Percentiles rank a stretch among this genome's conserved stretches.
These are phyloP conservation scores for Catocala fraxini DNA, from an alignment of 2,888 invertebrate species.

Conservation along the genomic window DNA sequence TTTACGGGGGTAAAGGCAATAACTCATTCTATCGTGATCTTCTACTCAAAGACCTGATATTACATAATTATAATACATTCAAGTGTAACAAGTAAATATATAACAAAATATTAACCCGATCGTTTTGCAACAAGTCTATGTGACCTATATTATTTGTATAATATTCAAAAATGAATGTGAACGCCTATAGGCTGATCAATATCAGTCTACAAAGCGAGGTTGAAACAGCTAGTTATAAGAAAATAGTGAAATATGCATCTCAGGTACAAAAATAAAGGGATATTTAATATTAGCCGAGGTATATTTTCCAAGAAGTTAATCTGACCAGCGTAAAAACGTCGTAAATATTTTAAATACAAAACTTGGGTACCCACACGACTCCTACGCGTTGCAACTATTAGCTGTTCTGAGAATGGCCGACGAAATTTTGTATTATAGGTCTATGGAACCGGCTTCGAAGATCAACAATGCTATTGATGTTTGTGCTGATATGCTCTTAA, in stretches of 20 bases:
- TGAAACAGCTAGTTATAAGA: slow-evolving; percentile 30
- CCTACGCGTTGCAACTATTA: slow-evolving; percentile 45
- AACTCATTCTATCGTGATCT: not conserved
- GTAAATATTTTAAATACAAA: slow-evolving; percentile 52
- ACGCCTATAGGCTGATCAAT: slow-evolving; percentile 34
- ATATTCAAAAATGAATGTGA: slow-evolving; percentile 16
- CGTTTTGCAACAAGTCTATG: not conserved
- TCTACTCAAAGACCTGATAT: not conserved
- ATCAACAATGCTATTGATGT: too few relatives aligned
- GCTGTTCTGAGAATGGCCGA: slow-evolving; percentile 43
- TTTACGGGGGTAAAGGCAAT: too few relatives aligned
- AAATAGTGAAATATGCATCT: slow-evolving; percentile 23
- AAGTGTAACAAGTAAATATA: slow-evolving; percentile 34
- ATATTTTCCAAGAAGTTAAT: slow-evolving; percentile 45
- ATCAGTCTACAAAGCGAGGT: slow-evolving; percentile 33
- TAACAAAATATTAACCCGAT: slow-evolving; percentile 10
- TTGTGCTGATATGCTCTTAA: too few relatives aligned
- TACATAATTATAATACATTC: slow-evolving; percentile 8
- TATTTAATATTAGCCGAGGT: slow-evolving; percentile 37
- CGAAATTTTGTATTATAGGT: slow-evolving; percentile 39
- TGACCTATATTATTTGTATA: slow-evolving; percentile 18
- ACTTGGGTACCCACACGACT: slow-evolving; percentile 40
- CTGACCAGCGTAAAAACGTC: slow-evolving; percentile 49
- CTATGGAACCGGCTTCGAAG: too few relatives aligned
- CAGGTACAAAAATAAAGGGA: slow-evolving; percentile 16